Evolutionary conservation across 2,113 vertebrate genomes (phyloP).

Genomic region (Xiphophorus maculatus): DNA sequence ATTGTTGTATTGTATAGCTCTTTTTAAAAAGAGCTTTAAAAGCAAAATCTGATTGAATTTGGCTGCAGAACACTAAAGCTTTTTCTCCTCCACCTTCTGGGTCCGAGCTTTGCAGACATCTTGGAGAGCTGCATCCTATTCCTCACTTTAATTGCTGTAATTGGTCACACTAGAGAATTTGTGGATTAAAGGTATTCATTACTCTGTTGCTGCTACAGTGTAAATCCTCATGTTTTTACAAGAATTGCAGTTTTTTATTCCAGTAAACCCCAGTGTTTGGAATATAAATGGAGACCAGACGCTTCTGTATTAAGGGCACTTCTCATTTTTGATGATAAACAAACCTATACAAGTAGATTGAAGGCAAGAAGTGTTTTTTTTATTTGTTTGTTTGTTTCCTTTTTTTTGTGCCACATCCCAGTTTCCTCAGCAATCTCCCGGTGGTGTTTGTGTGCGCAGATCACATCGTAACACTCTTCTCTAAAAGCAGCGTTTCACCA

Average conservation of each 20-base stretch:
- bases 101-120: not conserved
- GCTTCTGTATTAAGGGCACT: too few relatives aligned
- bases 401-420: conserved; percentile 14
- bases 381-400: not conserved
- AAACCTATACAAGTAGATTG: too few relatives aligned
- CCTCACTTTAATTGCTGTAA: not conserved
- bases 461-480: conserved; percentile 57
- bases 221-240: not conserved
- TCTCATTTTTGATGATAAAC: too few relatives aligned
- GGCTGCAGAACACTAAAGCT: not conserved
- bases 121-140: not conserved
- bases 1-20: too few relatives aligned
- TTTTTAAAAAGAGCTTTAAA: too few relatives aligned
- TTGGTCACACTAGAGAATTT: not conserved
- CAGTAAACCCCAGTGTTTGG: not conserved
- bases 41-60: not conserved
- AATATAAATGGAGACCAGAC: too few relatives aligned
- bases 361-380: not conserved
- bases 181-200: not conserved
- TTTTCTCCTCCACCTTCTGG: not conserved
- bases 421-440: conserved; percentile 10
- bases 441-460: conserved; percentile 32
- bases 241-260: not conserved
- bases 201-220: not conserved
- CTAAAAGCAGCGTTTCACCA: conserved; percentile 59